Evolutionary conservation across 2,797 vertebrate genomes (phyloP), one percentile per base, ranked within the genome.

Genomic region (Petrocephalus schoutedeni): DNA sequence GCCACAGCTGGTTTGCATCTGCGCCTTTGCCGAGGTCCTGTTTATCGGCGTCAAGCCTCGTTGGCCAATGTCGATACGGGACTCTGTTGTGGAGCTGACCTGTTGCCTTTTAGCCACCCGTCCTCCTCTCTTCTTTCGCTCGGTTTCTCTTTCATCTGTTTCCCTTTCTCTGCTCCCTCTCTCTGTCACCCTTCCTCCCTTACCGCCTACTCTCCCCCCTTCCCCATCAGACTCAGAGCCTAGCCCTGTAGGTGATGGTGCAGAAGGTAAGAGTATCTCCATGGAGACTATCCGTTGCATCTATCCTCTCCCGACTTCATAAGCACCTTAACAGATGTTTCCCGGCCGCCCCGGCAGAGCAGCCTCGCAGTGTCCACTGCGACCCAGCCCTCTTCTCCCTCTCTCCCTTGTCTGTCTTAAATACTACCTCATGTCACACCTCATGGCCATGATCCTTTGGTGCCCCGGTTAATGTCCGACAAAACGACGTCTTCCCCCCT

Each of bases 221-320:
- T 92, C 94, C 93, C 21, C 90, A 91, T 92, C 95, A 96, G 97
- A 97, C 90, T 94, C 96, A 93, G 95, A 96, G 90, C 94, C 93
- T 95, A 96, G 94, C 89, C 91, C 49, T 0, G 91, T 92, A 19
- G 23, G 93, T 94, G 93, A 94, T 87, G 92, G 89, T 89, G 94
- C 94, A 85, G 95, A 96, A 97, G 98, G 98, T 99, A 97, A 98
- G 97, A 93, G 77, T 49, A 90, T 89, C 89, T 88, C 89, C 56
- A 41, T 87, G 88, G 89, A 64, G 23, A 89, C 84, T 2, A 1
- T 71, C 61, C 56, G 54, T 83, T 86, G 71, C 41, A 45, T 32
- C 32, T n/a, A 58, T 54, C 32, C 54, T 10, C 21, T 23, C 88
- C 86, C 4, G 77, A 88, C 58, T 54, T n/a, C 41, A n/a, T 19